Percentiles rank a stretch among this genome's conserved stretches.
Evolutionary conservation across 1,140 invertebrate species (phyloP).

Genomic region (Drosophila grimshawi): DNA sequence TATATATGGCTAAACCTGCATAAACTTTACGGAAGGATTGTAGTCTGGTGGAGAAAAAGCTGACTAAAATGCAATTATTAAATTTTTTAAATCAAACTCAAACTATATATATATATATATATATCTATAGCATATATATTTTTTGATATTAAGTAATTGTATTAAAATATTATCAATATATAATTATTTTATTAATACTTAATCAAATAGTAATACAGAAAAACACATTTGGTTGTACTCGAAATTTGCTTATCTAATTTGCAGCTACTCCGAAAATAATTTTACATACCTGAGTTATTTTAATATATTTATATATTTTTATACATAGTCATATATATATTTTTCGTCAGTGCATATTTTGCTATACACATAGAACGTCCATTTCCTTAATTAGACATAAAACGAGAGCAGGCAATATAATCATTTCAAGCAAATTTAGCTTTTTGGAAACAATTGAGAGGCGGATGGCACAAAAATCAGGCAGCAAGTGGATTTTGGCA

Average conservation of each 20-base stretch:
- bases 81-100: too few relatives aligned
- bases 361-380: not conserved
- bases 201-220: too few relatives aligned
- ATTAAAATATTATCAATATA: too few relatives aligned
- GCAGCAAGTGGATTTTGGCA: slow-evolving; percentile 11
- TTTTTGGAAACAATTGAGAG: slow-evolving; percentile 29
- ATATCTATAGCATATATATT: too few relatives aligned
- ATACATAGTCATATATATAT: not conserved
- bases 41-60: slow-evolving; percentile 15
- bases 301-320: too few relatives aligned
- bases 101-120: too few relatives aligned
- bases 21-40: slow-evolving; percentile 36
- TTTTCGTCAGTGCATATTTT: slow-evolving; percentile 9
- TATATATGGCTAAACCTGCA: not conserved
- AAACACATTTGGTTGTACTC: too few relatives aligned
- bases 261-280: too few relatives aligned
- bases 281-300: too few relatives aligned
- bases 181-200: too few relatives aligned
- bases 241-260: too few relatives aligned
- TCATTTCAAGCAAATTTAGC: slow-evolving; percentile 28
- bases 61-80: slow-evolving; percentile 29
- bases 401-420: slow-evolving; percentile 10
- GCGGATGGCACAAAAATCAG: not conserved
- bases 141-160: too few relatives aligned
- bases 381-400: slow-evolving; percentile 27